These are phyloP conservation scores for Muricea muricata DNA, from an alignment of 92 coral and sea anemone species.

Conservation along the genomic window DNA sequence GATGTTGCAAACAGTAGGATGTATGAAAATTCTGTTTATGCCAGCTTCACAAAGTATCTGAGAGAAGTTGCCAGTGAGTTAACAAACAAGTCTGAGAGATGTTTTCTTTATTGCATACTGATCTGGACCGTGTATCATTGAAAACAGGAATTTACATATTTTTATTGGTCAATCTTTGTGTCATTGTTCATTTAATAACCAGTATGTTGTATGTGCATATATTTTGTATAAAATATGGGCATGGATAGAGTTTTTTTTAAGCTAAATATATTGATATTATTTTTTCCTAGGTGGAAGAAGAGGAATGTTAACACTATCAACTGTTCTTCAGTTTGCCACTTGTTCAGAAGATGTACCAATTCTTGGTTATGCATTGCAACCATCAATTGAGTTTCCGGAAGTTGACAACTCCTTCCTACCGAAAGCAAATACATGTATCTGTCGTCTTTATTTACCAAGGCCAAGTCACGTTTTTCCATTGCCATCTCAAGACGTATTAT, in stretches of 20 bases:
- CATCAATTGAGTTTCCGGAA: conserved; percentile 40
- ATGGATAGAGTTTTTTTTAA: not conserved
- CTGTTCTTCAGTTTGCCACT: conserved; percentile 44
- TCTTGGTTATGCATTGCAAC: conserved; percentile 45
- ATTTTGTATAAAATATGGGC: not conserved
- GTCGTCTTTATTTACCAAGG: conserved; percentile 32
- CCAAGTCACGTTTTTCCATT: conserved; percentile 35
- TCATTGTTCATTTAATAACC: not conserved
- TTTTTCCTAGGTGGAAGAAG: conserved; percentile 52
- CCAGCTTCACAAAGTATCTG: conserved; percentile 65
- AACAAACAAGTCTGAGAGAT: too few relatives aligned
- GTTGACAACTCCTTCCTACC: conserved; percentile 44
- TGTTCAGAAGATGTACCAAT: conserved; percentile 35
- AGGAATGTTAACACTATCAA: conserved; percentile 30
- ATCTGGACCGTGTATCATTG: too few relatives aligned
- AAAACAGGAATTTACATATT: too few relatives aligned
- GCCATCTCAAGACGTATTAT: conserved; percentile 32
- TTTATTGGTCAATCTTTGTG: too few relatives aligned
- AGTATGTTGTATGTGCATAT: not conserved
- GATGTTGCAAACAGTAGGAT: conserved; percentile 64
- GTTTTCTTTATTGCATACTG: too few relatives aligned
- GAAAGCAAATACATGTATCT: conserved; percentile 48
- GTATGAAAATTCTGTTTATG: conserved; percentile 65
- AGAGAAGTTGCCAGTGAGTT: conserved; percentile 80
- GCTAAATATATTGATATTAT: not conserved